Evolutionary conservation across 1,140 invertebrate genomes (phyloP).

Genomic region (Colletes latitarsis): DNA sequence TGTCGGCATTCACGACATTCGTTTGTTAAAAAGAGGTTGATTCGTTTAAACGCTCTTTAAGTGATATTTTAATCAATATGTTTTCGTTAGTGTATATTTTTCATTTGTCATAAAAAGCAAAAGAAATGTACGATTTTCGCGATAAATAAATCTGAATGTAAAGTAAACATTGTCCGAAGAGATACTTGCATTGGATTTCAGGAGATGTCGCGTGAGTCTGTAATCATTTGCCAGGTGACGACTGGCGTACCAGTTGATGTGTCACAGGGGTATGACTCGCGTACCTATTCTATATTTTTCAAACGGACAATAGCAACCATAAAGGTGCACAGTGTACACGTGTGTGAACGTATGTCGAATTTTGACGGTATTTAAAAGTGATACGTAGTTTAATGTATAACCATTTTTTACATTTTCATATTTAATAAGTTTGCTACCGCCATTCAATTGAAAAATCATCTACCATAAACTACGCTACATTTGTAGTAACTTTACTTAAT

Average conservation of each 20-base stretch:
- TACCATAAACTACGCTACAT: too few relatives aligned
- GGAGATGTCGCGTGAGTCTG: slow-evolving; percentile 51
- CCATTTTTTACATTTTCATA: background rate
- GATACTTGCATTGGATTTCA: slow-evolving; percentile 24
- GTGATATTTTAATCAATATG: background rate
- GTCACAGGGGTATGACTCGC: background rate
- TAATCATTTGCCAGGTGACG: slow-evolving; percentile 20
- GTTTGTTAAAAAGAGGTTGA: background rate
- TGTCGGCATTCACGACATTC: background rate
- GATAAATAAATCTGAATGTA: background rate
- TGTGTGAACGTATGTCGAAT: slow-evolving; percentile 36
- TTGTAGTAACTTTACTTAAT: too few relatives aligned
- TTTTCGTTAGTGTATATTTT: background rate
- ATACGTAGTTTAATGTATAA: too few relatives aligned
- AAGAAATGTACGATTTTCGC: background rate
- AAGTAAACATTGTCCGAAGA: background rate
- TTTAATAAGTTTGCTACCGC: too few relatives aligned
- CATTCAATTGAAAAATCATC: too few relatives aligned
- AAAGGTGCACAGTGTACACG: background rate
- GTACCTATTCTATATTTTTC: slow-evolving; percentile 32
- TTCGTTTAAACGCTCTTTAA: background rate
- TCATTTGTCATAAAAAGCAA: background rate
- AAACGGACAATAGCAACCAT: slow-evolving; percentile 4
- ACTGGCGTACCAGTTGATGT: slow-evolving; percentile 1
- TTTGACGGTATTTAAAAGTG: background rate